A percentile compares a stretch with the other conserved stretches of the same genome.
phyloP scores from a whole-genome alignment of 2,113 vertebrate species.

The Onychostoma macrolepis region DNA sequence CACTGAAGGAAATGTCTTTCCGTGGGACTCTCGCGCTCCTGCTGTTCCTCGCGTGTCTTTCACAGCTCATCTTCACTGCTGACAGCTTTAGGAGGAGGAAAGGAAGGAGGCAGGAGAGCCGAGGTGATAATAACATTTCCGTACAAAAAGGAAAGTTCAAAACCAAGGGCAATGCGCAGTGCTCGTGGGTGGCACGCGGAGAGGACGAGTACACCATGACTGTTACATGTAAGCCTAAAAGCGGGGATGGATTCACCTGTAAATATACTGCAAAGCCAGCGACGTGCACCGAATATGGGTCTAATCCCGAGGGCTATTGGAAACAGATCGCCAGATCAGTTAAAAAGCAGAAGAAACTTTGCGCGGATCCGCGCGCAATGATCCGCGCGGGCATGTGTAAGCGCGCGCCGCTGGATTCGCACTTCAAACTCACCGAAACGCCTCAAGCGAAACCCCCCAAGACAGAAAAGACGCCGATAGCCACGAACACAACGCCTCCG shows the following conservation, averaged over 20 bases:
- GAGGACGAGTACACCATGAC: conserved; percentile 62
- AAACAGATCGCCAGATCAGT: conserved; percentile 81
- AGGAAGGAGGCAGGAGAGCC: conserved; percentile 49
- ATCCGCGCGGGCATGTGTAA: conserved; percentile 81
- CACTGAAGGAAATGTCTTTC: conserved; percentile 63
- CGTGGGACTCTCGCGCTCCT: conserved; percentile 68
- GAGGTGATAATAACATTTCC: neutral
- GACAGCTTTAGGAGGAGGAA: conserved; percentile 62
- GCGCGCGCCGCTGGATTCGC: conserved; percentile 75
- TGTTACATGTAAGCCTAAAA: conserved; percentile 69
- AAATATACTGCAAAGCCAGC: conserved; percentile 79
- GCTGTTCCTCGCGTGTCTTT: conserved; percentile 73
- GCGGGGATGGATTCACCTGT: conserved; percentile 71
- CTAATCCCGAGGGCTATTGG: conserved; percentile 79
- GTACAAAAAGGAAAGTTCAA: conserved; percentile 76
- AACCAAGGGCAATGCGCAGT: conserved; percentile 71
- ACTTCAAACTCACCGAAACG: conserved; percentile 73
- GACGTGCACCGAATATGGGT: conserved; percentile 71
- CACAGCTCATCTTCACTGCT: conserved; percentile 66
- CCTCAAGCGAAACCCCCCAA: neutral
- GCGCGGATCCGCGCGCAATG: conserved; percentile 69
- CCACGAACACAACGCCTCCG: neutral
- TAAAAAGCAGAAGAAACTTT: conserved; percentile 78
- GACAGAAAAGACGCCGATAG: neutral
- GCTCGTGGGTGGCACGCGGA: conserved; percentile 75